phyloP scores from a whole-genome alignment of 2,888 invertebrate species.

The Hipparchia sbordonii region DNA sequence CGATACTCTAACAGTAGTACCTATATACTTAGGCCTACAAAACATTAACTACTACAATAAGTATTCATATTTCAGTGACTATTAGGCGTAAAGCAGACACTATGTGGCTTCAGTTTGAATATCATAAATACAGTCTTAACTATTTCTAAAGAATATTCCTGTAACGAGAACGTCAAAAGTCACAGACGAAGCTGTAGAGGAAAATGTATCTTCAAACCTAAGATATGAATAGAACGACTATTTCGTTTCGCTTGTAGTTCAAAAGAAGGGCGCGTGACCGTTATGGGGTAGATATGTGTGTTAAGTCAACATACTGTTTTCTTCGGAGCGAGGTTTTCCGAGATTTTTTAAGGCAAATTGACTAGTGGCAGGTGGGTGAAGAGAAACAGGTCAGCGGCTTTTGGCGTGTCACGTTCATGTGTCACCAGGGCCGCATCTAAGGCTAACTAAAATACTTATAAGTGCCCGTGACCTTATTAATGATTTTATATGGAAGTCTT shows the following conservation, averaged over 20 bases:
- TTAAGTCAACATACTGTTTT: conserved; percentile 78
- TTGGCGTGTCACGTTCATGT: conserved; percentile 77
- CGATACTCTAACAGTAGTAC: background rate
- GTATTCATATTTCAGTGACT: conserved; percentile 7
- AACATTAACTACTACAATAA: background rate
- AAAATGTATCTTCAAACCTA: conserved; percentile 64
- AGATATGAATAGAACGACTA: conserved; percentile 57
- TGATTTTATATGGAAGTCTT: background rate
- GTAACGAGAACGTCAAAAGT: conserved; percentile 16
- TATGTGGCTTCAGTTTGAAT: conserved; percentile 72
- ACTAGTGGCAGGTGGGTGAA: conserved; percentile 74
- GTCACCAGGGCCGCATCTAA: conserved; percentile 64
- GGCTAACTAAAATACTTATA: background rate
- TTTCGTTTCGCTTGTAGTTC: conserved; percentile 57
- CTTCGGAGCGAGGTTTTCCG: conserved; percentile 70
- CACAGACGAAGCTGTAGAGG: conserved; percentile 45
- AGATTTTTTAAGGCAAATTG: conserved; percentile 79
- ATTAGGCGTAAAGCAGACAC: conserved; percentile 12
- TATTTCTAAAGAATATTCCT: conserved; percentile 11
- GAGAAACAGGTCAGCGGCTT: conserved; percentile 80
- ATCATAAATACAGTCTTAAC: conserved; percentile 60
- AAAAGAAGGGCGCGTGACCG: conserved; percentile 71
- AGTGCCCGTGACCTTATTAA: background rate
- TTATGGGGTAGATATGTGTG: conserved; percentile 65
- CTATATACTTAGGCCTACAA: background rate